phyloP scores from a whole-genome alignment of 2,888 invertebrate species.

The Onchidella celtica region DNA sequence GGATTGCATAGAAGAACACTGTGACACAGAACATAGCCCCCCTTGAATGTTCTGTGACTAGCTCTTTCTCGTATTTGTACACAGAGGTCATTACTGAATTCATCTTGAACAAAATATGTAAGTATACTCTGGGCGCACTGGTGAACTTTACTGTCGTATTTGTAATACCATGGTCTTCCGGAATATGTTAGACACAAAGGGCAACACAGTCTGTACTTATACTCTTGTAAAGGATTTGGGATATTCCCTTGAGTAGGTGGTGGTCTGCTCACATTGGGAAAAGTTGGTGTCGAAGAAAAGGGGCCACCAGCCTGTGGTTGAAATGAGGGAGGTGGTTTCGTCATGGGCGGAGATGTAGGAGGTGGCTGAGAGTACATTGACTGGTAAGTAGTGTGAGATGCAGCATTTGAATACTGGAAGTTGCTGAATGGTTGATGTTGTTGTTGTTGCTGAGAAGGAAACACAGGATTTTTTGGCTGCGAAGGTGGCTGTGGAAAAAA shows the following conservation, averaged over 20 bases:
- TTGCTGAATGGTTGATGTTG: conserved; percentile 16
- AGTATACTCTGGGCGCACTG: conserved; percentile 71
- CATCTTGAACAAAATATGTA: conserved; percentile 51
- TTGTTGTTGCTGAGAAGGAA: not conserved
- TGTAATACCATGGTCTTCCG: conserved; percentile 34
- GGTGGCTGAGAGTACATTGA: conserved; percentile 25
- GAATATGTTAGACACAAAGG: conserved; percentile 16
- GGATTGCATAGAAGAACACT: conserved; percentile 59
- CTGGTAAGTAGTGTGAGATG: too few relatives aligned
- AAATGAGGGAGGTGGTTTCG: not conserved
- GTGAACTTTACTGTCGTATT: conserved; percentile 51
- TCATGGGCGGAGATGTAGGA: conserved; percentile 6
- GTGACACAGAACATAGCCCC: conserved; percentile 71
- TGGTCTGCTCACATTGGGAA: conserved; percentile 23
- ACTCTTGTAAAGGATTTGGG: conserved; percentile 34
- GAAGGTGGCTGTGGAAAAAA: conserved; percentile 14
- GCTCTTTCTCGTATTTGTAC: conserved; percentile 68
- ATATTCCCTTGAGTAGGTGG: conserved; percentile 5
- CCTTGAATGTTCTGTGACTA: conserved; percentile 70
- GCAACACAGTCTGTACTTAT: conserved; percentile 26
- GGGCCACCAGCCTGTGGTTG: not conserved
- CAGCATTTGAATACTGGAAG: too few relatives aligned
- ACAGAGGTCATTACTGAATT: conserved; percentile 59
- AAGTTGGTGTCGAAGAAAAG: not conserved
- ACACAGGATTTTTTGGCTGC: not conserved